A percentile compares a stretch with the other conserved stretches of the same genome.
phyloP scores from a whole-genome alignment of 2,113 vertebrate species.

The Benitochromis conjunctus region DNA sequence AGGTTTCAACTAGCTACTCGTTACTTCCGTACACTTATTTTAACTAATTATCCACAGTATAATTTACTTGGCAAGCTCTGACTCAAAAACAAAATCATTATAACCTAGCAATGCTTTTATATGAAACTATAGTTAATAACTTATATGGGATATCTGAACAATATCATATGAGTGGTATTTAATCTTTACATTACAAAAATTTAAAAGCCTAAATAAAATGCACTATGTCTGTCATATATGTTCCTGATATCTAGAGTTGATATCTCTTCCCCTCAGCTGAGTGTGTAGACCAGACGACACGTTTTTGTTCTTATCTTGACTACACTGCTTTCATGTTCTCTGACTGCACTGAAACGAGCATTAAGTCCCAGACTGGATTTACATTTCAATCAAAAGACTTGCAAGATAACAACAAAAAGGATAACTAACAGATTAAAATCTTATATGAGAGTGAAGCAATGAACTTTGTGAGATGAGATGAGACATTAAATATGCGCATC shows the following conservation, averaged over 20 bases:
- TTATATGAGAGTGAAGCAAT: constrained; percentile 4
- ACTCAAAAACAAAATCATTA: not conserved
- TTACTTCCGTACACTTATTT: not conserved
- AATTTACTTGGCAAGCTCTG: not conserved
- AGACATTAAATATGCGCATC: not conserved
- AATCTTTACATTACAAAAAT: not conserved
- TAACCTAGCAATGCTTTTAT: not conserved
- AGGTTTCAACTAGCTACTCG: not conserved
- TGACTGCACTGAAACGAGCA: constrained; percentile 37
- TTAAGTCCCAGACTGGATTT: constrained; percentile 47
- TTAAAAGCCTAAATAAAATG: not conserved
- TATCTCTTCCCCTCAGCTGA: constrained; percentile 6
- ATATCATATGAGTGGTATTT: not conserved
- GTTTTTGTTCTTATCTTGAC: constrained; percentile 43
- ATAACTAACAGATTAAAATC: constrained; percentile 49
- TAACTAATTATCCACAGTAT: not conserved
- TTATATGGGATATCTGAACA: not conserved
- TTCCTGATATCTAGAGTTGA: constrained; percentile 10
- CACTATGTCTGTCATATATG: not conserved
- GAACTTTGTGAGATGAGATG: constrained; percentile 31
- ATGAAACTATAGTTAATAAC: not conserved
- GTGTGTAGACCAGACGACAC: constrained; percentile 18
- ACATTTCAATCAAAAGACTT: constrained; percentile 53
- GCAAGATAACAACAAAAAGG: constrained; percentile 30
- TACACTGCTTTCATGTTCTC: constrained; percentile 43